A percentile compares a stretch with the other conserved stretches of the same genome.
Evolutionary conservation across 2,797 vertebrate species (phyloP).

Genomic region (Heteromormyrus szaboi): DNA sequence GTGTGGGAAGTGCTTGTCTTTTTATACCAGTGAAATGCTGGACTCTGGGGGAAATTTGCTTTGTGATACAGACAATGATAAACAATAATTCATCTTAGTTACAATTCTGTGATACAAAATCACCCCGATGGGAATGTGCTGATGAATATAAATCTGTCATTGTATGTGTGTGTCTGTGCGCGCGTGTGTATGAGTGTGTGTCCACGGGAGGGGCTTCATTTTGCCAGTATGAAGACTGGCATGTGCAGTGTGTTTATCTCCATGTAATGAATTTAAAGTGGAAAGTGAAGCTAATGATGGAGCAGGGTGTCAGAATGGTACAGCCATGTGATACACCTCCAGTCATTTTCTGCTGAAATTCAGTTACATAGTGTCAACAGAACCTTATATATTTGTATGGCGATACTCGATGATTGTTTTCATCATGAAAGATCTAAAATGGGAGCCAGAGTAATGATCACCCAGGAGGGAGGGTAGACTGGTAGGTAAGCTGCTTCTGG

Average conservation of each 20-base stretch:
- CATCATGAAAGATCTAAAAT: not conserved
- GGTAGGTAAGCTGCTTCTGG: not conserved
- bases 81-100: not conserved
- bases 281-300: not conserved
- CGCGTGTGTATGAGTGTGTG: not conserved
- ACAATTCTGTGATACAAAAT: not conserved
- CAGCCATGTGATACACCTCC: not conserved
- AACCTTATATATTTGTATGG: not conserved
- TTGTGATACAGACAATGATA: not conserved
- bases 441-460: not conserved
- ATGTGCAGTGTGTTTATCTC: not conserved
- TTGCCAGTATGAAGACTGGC: not conserved
- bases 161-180: not conserved
- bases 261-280: not conserved
- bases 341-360: not conserved
- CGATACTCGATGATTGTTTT: not conserved
- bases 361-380: not conserved
- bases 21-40: not conserved
- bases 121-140: not conserved
- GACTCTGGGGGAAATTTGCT: not conserved
- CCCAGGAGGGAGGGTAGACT: not conserved
- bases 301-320: not conserved
- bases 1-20: not conserved
- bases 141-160: not conserved
- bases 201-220: not conserved